A percentile compares a stretch with the other conserved stretches of the same genome.
Evolutionary conservation across 2,888 invertebrate species (phyloP).

Genomic region (Hirtodrosophila alboralis): DNA sequence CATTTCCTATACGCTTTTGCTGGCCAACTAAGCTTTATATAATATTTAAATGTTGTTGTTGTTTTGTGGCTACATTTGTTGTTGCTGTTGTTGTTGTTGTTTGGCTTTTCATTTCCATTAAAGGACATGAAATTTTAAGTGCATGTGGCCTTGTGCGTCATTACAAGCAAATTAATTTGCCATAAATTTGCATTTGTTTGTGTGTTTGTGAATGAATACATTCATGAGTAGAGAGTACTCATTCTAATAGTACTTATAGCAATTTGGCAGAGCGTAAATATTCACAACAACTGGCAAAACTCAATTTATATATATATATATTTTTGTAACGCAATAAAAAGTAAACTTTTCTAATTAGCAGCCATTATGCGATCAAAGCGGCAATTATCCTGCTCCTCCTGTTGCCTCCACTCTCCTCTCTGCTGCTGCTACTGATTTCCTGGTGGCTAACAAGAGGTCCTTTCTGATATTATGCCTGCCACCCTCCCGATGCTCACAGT

Average conservation of each 20-base stretch:
- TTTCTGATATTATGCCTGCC: not conserved
- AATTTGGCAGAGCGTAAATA: conserved; percentile 29
- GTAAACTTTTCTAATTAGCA: conserved; percentile 82
- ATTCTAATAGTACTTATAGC: not conserved
- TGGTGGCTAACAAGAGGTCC: not conserved
- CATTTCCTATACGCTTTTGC: conserved; percentile 13
- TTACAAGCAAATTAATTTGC: conserved; percentile 69
- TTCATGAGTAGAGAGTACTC: conserved; percentile 32
- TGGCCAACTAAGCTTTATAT: conserved; percentile 31
- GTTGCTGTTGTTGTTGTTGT: conserved; percentile 34
- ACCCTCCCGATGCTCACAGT: no score
- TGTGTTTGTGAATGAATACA: conserved; percentile 26
- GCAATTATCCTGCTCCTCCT: conserved; percentile 66
- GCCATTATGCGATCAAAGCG: conserved; percentile 82
- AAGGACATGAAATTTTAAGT: conserved; percentile 64
- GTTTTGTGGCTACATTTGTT: conserved; percentile 12
- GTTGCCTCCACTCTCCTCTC: conserved; percentile 3
- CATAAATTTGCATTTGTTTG: conserved; percentile 63
- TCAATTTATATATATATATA: no score
- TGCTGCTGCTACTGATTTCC: not conserved
- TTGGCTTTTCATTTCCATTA: conserved; percentile 59
- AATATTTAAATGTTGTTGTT: conserved; percentile 2
- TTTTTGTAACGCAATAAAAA: conserved; percentile 67
- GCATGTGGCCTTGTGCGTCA: conserved; percentile 51
- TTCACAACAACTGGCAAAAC: conserved; percentile 12